Conservation (phyloP, 1,140 invertebrate species). For the Papilio machaon region DNA sequence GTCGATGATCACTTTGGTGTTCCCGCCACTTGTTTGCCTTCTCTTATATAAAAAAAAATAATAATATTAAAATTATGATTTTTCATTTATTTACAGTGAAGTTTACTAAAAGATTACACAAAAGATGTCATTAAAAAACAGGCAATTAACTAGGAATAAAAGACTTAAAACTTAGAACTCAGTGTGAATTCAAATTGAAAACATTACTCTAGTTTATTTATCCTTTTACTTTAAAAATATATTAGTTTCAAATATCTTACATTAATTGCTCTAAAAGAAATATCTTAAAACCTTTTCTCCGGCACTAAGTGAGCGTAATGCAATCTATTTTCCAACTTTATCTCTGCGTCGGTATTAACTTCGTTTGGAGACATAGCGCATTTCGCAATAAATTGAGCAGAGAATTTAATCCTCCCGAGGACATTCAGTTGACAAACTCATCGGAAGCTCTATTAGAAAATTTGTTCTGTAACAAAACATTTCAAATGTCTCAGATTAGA, state of each 20-base stretch:
- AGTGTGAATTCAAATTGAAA: not conserved
- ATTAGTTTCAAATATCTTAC: not conserved
- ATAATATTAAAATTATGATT: too few species aligned
- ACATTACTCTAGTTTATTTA: not conserved
- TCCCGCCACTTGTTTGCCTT: too few species aligned
- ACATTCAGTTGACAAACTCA: conserved; percentile 24
- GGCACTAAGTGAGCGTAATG: conserved; percentile 16
- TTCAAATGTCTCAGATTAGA: not conserved
- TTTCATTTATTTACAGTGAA: too few species aligned
- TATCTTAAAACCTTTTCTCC: not conserved
- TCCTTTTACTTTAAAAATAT: not conserved
- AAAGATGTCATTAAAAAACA: too few species aligned
- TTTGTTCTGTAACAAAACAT: not conserved
- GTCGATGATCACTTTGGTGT: too few species aligned
- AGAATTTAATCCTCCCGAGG: conserved; percentile 12
- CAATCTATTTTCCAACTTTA: conserved; percentile 28
- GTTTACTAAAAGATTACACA: too few species aligned
- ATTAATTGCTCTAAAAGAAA: conserved; percentile 3
- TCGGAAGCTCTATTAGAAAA: conserved; percentile 7
- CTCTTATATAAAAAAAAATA: too few species aligned
- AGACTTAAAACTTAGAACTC: too few species aligned
- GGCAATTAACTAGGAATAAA: too few species aligned
- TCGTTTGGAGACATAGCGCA: conserved; percentile 18
- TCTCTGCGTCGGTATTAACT: conserved; percentile 30
- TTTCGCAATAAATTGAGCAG: conserved; percentile 30